Evolutionary conservation across 2,113 vertebrate species (phyloP), one percentile per base, ranked within the genome.

Genomic region (Pachyramphus minor): DNA sequence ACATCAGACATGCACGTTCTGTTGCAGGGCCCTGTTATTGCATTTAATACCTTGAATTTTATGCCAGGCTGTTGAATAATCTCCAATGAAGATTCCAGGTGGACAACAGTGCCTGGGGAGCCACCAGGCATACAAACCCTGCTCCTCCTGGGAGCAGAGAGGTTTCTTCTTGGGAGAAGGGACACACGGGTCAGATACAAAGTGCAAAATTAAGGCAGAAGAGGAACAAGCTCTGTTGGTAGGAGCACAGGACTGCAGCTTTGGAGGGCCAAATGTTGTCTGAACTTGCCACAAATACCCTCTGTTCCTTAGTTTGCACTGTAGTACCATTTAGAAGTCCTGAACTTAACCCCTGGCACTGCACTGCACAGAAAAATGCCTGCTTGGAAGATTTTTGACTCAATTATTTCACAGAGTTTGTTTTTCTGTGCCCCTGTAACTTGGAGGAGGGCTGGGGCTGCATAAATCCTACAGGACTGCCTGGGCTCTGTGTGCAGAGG

Each of bases 221-320:
- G 9, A 20, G 25, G 35, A 63, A 27, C 0, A 1, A 81, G 60
- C 5, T 14, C 63, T 7, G 14, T 21, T 0, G 3, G 4, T 0
- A 2, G 27, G 28, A 55, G 5, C 52, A 10, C 11, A 1, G n/a
- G 44, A 12, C 20, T 50, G 47, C 25, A 71, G 59, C 23, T 3
- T 13, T 4, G 23, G 62, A 67, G 21, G 30, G 35, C 9, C 63
- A 67, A 22, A 33, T 2, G 1, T 25, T 2, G 5, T 31, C 69
- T 19, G 8, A 30, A 22, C 11, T 33, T 27, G 68, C 41, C 60
- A 42, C 64, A 75, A 13, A 55, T 18, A 22, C 14, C 18, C 41
- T 59, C 21, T 45, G 41, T 56, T 24, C 18, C 20, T 80, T 33
- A n/a, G 5, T 27, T 69, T 77, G 42, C 10, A 11, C 27, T 49